Percentiles rank a stretch among this genome's conserved stretches.
Evolutionary conservation across 2,797 vertebrate genomes (phyloP).

Genomic region (Sus cebifrons): DNA sequence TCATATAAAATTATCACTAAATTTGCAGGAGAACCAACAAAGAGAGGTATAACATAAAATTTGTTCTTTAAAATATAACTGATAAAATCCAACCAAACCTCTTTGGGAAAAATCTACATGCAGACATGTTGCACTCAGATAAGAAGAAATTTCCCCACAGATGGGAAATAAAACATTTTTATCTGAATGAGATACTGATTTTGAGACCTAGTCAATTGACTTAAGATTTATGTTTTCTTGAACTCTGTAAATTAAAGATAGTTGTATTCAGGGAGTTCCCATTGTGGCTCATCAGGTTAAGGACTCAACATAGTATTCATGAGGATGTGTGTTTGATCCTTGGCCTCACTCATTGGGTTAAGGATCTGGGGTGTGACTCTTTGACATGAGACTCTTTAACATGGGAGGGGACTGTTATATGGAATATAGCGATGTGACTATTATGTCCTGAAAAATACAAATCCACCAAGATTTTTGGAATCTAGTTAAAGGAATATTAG

Average conservation of each 20-base stretch:
- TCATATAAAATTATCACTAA: not conserved
- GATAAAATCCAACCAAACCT: not conserved
- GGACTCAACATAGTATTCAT: too few species aligned
- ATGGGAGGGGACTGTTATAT: not conserved
- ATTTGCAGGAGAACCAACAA: slow-evolving; percentile 2
- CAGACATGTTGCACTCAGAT: not conserved
- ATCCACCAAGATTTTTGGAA: not conserved
- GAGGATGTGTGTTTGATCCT: too few species aligned
- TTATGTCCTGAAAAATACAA: not conserved
- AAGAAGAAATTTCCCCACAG: not conserved
- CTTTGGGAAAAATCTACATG: not conserved
- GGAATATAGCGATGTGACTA: slow-evolving; percentile 28
- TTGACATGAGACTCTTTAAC: not conserved
- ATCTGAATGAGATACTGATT: not conserved
- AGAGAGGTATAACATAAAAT: not conserved
- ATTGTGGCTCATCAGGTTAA: too few species aligned
- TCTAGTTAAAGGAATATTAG: not conserved
- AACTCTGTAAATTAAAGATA: not conserved
- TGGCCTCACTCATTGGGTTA: too few species aligned
- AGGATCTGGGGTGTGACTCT: not conserved
- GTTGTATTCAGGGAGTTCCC: not conserved
- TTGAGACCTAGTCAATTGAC: not conserved
- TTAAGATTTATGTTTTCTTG: not conserved
- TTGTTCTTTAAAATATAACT: slow-evolving; percentile 6
- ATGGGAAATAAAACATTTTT: slow-evolving; percentile 27